phyloP scores from a whole-genome alignment of 2,888 invertebrate genomes.

The Stenolophus ochropezus region DNA sequence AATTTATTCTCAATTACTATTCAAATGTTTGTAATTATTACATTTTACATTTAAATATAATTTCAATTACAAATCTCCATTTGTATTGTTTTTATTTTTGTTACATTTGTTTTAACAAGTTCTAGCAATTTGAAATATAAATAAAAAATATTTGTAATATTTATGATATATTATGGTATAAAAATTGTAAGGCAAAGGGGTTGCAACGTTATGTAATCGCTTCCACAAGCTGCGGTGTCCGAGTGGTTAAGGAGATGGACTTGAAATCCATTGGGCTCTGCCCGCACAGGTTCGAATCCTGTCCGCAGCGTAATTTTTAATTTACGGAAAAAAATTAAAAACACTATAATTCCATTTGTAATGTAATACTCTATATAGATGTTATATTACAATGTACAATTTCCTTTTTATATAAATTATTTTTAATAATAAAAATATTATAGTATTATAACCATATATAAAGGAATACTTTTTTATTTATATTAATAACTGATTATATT shows the following conservation, averaged over 20 bases:
- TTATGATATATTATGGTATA: not conserved
- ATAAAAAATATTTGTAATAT: not conserved
- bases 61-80: too few relatives aligned
- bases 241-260: slow-evolving; percentile 91
- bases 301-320: slow-evolving; percentile 79
- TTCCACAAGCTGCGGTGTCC: slow-evolving; percentile 80
- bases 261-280: slow-evolving; percentile 87
- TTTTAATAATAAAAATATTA: too few relatives aligned
- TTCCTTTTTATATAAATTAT: not conserved
- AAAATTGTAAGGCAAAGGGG: not conserved
- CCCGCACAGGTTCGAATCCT: slow-evolving; percentile 91
- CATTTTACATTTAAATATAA: not conserved
- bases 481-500: too few relatives aligned
- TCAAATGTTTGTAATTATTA: not conserved
- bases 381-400: not conserved
- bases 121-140: not conserved
- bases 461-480: too few relatives aligned
- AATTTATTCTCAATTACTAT: not conserved
- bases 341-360: not conserved
- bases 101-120: not conserved
- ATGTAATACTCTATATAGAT: not conserved
- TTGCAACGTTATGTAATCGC: not conserved
- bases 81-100: too few relatives aligned
- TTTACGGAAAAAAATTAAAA: not conserved
- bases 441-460: too few relatives aligned